Evolutionary conservation across 1,140 invertebrate genomes (phyloP), one percentile per base, ranked within the genome.

Genomic region (Littorina saxatilis): DNA sequence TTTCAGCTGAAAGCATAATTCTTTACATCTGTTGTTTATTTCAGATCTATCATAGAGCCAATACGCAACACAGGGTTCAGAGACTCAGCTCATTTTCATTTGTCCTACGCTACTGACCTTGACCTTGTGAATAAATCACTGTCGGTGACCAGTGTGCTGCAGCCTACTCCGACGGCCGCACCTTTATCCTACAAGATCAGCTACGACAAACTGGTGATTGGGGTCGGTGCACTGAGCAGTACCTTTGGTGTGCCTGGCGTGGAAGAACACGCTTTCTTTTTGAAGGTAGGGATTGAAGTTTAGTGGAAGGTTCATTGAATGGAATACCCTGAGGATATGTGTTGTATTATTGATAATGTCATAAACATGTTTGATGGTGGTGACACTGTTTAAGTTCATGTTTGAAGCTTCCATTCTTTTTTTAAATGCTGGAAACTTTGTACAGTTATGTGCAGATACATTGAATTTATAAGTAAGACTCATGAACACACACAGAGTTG

Each of bases 31-130:
- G n/a, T n/a, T n/a, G n/a, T 66, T 76, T 40, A 40, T 84, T 89
- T 35, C 66, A 92, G 92, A 79, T 93, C 92, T n/a, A 93, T 93
- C 68, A 92, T 92, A 55, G 92, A 93, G 82, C 92, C 92, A 66
- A 83, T 93, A 1, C 85, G 92, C 47, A 92, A 93, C 81, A 85
- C 88, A 37, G 88, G 87, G n/a, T 93, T 93, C 80, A 78, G 89
- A 15, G 83, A 92, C 68, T 85, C 88, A 0, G 84, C 88, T 58
- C 90, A 93, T 82, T 93, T 91, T 79, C 90, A 92, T 84, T 80
- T 92, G 58, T 91, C 91, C 7, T 80, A 86, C 70, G 92, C 91
- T 11, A 84, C 83, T 39, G 76, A 82, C 4, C 40, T 93, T 27
- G 90, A 93, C 83, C 81, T 88, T 37, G 32, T 83, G 11, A 86